These are phyloP conservation scores for Apotomis turbidana DNA, from an alignment of 2,888 invertebrate species.

Conservation along the genomic window DNA sequence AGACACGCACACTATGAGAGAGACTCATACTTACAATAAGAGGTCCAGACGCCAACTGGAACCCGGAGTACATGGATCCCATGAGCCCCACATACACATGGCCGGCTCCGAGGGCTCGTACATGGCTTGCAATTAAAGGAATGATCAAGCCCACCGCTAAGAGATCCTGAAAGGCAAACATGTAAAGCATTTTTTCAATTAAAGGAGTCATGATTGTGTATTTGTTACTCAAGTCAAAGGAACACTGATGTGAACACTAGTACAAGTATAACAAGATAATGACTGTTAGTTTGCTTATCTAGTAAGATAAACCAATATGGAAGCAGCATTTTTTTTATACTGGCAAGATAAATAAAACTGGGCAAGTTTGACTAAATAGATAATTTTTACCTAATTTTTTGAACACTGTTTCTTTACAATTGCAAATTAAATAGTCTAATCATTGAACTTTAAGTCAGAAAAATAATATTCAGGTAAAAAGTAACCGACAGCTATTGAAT, in stretches of 20 bases:
- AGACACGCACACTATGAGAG: not conserved
- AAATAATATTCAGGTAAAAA: too few relatives aligned
- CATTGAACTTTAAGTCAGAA: too few relatives aligned
- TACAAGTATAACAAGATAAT: not conserved
- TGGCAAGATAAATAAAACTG: not conserved
- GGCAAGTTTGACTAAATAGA: too few relatives aligned
- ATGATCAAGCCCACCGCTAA: conserved; percentile 85
- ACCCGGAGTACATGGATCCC: conserved; percentile 85
- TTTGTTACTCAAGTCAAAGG: not conserved
- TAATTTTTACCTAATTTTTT: too few relatives aligned
- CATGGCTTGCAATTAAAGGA: conserved; percentile 82
- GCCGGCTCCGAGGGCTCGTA: conserved; percentile 83
- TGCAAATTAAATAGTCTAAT: too few relatives aligned
- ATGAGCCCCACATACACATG: conserved; percentile 84
- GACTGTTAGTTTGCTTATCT: not conserved
- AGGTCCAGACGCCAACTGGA: conserved; percentile 86
- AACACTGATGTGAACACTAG: not conserved
- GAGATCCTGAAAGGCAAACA: conserved; percentile 79
- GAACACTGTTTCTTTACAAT: too few relatives aligned
- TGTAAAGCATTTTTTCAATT: not conserved
- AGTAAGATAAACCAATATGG: not conserved
- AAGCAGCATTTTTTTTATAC: not conserved
- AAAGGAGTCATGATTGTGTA: not conserved
- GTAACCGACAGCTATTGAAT: too few relatives aligned
- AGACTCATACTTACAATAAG: conserved; percentile 78